These are phyloP conservation scores for Mellilla xanthometata DNA, from an alignment of 2,888 invertebrate species.

Conservation along the genomic window DNA sequence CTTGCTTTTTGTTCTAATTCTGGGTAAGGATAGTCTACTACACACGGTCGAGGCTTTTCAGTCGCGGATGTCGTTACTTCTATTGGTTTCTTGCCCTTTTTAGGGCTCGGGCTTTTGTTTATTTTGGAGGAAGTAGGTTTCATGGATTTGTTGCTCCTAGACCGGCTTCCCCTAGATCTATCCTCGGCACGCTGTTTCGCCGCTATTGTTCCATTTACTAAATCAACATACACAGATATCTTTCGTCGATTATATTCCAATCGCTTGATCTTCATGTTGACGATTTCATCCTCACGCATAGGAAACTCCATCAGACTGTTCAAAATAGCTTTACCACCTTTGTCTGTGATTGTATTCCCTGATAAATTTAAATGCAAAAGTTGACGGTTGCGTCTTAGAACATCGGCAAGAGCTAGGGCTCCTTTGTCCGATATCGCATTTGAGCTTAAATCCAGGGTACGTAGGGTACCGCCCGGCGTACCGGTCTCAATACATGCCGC, in stretches of 20 bases:
- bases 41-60: background rate
- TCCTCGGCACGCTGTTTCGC: background rate
- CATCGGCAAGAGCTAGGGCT: constrained; percentile 40
- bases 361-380: constrained; percentile 53
- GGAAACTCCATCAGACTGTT: constrained; percentile 43
- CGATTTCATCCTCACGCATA: constrained; percentile 39
- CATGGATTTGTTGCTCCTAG: background rate
- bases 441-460: constrained; percentile 46
- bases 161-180: background rate
- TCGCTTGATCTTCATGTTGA: constrained; percentile 27
- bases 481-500: constrained; percentile 35
- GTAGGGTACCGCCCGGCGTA: constrained; percentile 35
- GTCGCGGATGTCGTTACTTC: background rate
- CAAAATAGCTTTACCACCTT: constrained; percentile 45
- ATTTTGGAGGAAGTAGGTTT: background rate
- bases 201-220: constrained; percentile 28
- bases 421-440: constrained; percentile 52
- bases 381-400: constrained; percentile 48
- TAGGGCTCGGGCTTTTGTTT: background rate
- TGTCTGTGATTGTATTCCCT: constrained; percentile 48
- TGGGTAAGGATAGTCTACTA: background rate
- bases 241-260: constrained; percentile 34
- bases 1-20: constrained; percentile 33
- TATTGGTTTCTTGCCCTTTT: background rate
- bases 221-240: constrained; percentile 30